Evolutionary conservation across 1,140 invertebrate species (phyloP).

Genomic region (Drosophila rhopaloa): DNA sequence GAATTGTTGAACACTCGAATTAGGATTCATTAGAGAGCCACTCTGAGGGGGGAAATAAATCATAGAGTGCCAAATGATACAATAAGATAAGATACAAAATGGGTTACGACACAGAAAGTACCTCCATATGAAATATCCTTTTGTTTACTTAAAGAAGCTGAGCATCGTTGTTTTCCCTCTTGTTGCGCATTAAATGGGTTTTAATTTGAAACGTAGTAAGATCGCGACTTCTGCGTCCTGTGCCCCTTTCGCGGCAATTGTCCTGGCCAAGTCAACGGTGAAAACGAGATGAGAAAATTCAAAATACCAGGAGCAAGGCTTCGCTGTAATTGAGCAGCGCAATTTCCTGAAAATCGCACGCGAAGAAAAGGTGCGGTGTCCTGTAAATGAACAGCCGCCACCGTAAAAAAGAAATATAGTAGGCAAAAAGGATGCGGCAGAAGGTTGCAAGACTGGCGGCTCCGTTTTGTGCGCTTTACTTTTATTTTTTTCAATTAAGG

Average conservation of each 20-base stretch:
- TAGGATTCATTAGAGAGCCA: constrained; percentile 47
- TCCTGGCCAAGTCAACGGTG: constrained; percentile 68
- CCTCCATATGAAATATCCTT: constrained; percentile 6
- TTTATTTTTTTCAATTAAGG: constrained; percentile 76
- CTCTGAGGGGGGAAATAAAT: constrained; percentile 34
- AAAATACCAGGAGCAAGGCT: constrained; percentile 30
- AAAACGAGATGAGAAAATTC: constrained; percentile 52
- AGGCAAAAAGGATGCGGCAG: constrained; percentile 40
- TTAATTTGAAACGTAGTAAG: constrained; percentile 79
- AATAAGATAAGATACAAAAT: constrained; percentile 35
- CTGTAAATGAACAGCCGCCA: constrained; percentile 76
- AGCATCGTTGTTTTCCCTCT: constrained; percentile 35
- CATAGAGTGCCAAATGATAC: constrained; percentile 12
- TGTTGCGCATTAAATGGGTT: constrained; percentile 76
- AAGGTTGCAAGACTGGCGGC: constrained; percentile 58
- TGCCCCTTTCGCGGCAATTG: constrained; percentile 53
- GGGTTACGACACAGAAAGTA: constrained; percentile 17
- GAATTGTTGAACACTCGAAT: constrained; percentile 51
- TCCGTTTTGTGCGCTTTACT: constrained; percentile 25
- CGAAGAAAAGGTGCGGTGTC: constrained; percentile 74
- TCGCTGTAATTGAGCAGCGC: constrained; percentile 75
- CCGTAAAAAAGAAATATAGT: constrained; percentile 10
- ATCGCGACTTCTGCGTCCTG: constrained; percentile 27
- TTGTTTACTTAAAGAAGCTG: constrained; percentile 63
- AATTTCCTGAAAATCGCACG: constrained; percentile 65